Conservation (phyloP, 2,113 vertebrate genomes). For the Tychaedon coryphoeus region DNA sequence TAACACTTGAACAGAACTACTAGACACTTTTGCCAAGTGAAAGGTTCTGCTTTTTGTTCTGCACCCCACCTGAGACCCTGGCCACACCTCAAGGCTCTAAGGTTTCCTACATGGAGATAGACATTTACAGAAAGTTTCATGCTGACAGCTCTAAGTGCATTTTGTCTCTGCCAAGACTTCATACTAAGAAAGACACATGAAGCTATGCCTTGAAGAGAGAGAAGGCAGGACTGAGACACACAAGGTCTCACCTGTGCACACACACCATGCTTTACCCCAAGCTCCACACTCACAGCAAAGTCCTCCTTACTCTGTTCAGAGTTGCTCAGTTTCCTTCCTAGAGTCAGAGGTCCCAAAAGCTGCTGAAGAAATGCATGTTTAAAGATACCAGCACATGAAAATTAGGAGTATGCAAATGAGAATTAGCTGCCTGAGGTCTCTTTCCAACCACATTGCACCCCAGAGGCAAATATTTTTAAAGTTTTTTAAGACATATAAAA, state of each 20-base stretch:
- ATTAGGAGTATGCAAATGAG: background rate
- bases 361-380: background rate
- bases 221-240: background rate
- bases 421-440: background rate
- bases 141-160: background rate
- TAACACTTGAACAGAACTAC: background rate
- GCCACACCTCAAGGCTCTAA: background rate
- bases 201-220: background rate
- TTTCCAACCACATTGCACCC: background rate
- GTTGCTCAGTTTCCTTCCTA: background rate
- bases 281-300: background rate
- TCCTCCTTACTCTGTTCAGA: background rate
- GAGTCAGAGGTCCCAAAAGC: background rate
- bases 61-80: background rate
- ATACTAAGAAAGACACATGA: background rate
- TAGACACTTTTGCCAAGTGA: background rate
- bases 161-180: background rate
- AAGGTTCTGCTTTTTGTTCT: background rate
- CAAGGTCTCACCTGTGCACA: accelerated
- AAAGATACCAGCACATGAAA: background rate
- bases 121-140: background rate
- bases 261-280: background rate
- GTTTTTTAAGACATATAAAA: background rate
- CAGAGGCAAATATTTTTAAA: background rate
- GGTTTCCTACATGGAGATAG: background rate